phyloP scores from a whole-genome alignment of 2,113 vertebrate genomes.

The Phylloscopus whistleri region DNA sequence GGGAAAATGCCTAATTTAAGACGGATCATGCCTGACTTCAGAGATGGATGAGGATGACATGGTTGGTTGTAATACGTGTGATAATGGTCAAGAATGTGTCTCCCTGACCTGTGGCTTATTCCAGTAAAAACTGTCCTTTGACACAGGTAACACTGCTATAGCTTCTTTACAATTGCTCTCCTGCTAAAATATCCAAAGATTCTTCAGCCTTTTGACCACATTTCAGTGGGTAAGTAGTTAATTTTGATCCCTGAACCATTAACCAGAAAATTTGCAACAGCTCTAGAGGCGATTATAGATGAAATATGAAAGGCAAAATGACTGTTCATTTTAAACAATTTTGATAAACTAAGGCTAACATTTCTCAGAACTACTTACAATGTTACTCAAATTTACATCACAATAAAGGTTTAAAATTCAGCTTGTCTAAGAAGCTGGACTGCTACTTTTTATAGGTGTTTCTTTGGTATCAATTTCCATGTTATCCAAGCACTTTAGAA shows the following conservation, averaged over 20 bases:
- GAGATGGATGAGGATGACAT: background rate
- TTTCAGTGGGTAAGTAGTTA: background rate
- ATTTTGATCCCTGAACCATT: background rate
- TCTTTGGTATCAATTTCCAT: background rate
- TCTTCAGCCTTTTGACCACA: background rate
- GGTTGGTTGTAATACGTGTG: background rate
- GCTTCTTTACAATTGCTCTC: background rate
- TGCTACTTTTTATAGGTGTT: background rate
- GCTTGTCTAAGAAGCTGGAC: background rate
- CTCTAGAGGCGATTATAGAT: background rate
- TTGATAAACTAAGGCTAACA: background rate
- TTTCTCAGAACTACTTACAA: background rate
- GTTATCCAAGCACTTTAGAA: background rate
- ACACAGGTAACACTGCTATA: background rate
- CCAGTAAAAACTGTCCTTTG: background rate
- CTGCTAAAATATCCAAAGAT: background rate
- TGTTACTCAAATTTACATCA: background rate
- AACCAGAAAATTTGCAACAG: background rate
- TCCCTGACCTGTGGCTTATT: background rate
- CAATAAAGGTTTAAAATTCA: background rate
- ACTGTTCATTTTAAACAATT: background rate
- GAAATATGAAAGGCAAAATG: background rate
- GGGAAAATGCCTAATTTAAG: background rate
- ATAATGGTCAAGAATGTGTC: background rate
- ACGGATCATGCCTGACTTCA: background rate